Evolutionary conservation across 2,888 invertebrate species (phyloP), one percentile per base, ranked within the genome.

Genomic region (Harmothoe impar): DNA sequence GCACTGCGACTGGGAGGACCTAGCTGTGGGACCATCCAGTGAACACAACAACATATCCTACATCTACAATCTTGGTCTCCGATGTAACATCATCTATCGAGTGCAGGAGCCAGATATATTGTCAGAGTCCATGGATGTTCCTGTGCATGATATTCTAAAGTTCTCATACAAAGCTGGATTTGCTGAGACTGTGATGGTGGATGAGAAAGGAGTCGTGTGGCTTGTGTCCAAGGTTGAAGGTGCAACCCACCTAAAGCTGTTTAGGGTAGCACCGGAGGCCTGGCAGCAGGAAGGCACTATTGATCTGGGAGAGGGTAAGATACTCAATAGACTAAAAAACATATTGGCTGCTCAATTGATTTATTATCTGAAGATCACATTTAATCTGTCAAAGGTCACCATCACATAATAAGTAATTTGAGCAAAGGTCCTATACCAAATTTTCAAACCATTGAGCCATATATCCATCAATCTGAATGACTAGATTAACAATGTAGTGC

Each of bases 1-100:
- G 0, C 3, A 35, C 85, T 85, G 85, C n/a, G 85, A 85, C 33
- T 85, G 85, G 85, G 85, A 85, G 25, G 85, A 85, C 43, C 3
- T 85, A 5, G 85, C 85, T 25, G 85, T 85, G 17, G 85, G 85
- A 20, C 85, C 85, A 35, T 29, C 35, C 15, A 31, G 23, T 23
- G 35, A 33, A 17, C n/a, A 33, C 0, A 20, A n/a, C 10, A 43
- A 43, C 10, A 43, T 43, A 43, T 43, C 43, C 5, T 43, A 43
- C 43, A 43, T 43, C 10, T 85, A 85, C 33, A n/a, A n/a, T n/a
- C 0, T 17, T 1, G 0, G 43, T 3, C 43, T 12, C 29, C 1
- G 7, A 33, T 78, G 78, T 20, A 33, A 78, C 20, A 17, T 35
- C 20, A 23, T 78, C 78, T 78, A 78, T 25, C 17, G 78, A 25